Conservation (phyloP, 2,888 invertebrate species). For the Protodeltote pygarga region DNA sequence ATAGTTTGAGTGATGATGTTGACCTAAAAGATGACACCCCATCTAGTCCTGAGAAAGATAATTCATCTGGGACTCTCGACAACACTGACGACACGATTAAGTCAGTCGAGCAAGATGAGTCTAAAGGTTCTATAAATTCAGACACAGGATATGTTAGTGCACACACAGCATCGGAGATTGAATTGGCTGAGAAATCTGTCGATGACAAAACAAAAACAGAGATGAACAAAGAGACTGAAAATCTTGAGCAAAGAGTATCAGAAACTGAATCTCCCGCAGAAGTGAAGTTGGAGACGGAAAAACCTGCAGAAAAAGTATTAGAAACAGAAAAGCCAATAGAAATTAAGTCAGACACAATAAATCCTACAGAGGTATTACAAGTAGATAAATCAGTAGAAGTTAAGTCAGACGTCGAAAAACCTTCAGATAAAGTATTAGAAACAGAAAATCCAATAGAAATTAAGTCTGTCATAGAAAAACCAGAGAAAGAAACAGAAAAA, state of each 20-base stretch:
- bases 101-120: slow-evolving; percentile 61
- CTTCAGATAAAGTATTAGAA: not conserved
- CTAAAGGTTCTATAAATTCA: slow-evolving; percentile 64
- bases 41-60: slow-evolving; percentile 52
- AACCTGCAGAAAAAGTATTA: not conserved
- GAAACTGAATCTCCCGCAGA: not conserved
- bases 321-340: not conserved
- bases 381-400: not conserved
- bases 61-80: slow-evolving; percentile 54
- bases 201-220: slow-evolving; percentile 1
- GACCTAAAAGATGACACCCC: slow-evolving; percentile 34
- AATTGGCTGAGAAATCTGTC: slow-evolving; percentile 7
- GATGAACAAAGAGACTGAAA: not conserved
- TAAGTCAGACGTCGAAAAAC: not conserved
- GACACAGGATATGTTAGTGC: slow-evolving; percentile 64
- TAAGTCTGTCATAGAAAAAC: not conserved
- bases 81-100: slow-evolving; percentile 58
- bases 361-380: not conserved
- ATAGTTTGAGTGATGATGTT: slow-evolving; percentile 50
- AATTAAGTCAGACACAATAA: slow-evolving; percentile 3
- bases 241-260: not conserved
- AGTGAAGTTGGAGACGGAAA: not conserved
- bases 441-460: not conserved
- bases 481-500: slow-evolving; percentile 1
- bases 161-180: slow-evolving; percentile 8